Base-by-base conservation (phyloP, 2,797 vertebrate species). In the Gymnothorax javanicus region DNA sequence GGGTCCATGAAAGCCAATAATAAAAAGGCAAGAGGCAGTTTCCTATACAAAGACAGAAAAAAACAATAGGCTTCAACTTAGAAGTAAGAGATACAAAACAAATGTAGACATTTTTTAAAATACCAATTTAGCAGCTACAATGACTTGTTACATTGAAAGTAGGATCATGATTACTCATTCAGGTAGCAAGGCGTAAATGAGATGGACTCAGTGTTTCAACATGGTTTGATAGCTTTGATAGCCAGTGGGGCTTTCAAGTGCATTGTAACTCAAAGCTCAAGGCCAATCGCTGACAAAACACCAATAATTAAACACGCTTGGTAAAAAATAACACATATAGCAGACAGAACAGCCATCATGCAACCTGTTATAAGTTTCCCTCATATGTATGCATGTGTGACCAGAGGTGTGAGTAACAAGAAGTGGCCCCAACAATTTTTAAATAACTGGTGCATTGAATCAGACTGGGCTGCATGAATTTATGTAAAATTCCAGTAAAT, bases 191-290 rank as follows among this genome's bases (percentile, higher is more conserved):
- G n/a, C 7, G 3, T 54, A 56, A 15, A 56, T 6, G 77, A 56
- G 77, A 6, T 81, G 77, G 77, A 54, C 52, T 81, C 77, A 11
- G 9, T 54, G 50, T 50, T 56, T 81, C 77, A 79, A 52, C 83
- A 84, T 27, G 64, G 83, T 84, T 84, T 84, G 83, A 64, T 67
- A 52, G 83, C 83, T 64, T 64, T 50, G 83, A 64, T 33, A 84
- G 62, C 33, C 17, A 11, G 12, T 84, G 83, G 83, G 59, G 52
- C 7, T 7, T 17, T 4, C 43, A 27, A 3, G 20, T 84, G 59
- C 60, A 84, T 9, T 23, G 60, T 23, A 60, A 84, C 58, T 84
- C 83, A 54, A 13, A 58, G 59, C 60, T 43, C 82, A n/a, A 23
- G 33, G 60, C 64, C 17, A 43, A 67, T 50, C 60, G 43, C 73